phyloP scores from a whole-genome alignment of 2,113 vertebrate genomes.

The Dryoscopus gambensis region DNA sequence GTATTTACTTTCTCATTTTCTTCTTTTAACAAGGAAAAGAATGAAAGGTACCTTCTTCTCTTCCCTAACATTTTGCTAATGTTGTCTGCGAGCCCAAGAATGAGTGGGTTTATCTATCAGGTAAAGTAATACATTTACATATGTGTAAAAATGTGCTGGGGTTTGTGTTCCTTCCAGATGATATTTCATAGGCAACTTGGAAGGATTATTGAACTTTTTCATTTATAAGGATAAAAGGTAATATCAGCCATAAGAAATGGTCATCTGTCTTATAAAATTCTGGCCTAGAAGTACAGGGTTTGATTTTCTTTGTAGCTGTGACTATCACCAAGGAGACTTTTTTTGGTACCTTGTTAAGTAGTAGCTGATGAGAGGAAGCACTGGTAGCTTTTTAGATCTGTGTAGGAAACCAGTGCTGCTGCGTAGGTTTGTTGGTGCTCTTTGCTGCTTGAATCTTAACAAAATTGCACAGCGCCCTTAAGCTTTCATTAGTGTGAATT shows the following conservation, averaged over 20 bases:
- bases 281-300: not conserved
- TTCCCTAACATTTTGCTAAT: constrained; percentile 95
- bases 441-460: not conserved
- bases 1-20: constrained; percentile 28
- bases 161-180: not conserved
- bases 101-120: constrained; percentile 99
- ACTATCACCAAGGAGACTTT: not conserved
- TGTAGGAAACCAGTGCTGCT: not conserved
- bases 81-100: constrained; percentile 95
- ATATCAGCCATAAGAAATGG: not conserved
- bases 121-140: constrained; percentile 52
- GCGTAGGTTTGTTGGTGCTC: not conserved
- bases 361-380: not conserved
- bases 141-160: not conserved
- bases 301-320: not conserved
- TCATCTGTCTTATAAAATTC: not conserved
- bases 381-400: not conserved
- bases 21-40: constrained; percentile 85
- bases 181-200: not conserved
- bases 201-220: not conserved
- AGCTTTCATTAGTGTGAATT: not conserved
- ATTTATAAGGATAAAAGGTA: not conserved
- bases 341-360: not conserved
- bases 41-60: constrained; percentile 94
- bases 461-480: not conserved